Base-by-base conservation (phyloP, 2,888 invertebrate genomes). In the Frankliniella intonsa region DNA sequence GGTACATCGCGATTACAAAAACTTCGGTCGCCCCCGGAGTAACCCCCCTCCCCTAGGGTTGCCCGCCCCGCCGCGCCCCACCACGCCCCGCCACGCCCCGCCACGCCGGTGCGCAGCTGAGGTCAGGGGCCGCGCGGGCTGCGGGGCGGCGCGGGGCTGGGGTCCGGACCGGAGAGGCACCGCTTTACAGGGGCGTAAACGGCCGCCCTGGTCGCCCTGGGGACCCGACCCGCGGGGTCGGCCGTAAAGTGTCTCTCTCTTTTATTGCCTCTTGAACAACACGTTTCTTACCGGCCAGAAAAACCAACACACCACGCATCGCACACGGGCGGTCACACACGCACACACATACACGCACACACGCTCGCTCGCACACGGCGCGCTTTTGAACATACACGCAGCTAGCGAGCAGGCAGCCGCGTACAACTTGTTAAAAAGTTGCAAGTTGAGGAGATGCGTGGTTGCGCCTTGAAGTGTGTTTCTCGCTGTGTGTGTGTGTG, bases 231-330 rank as follows among this genome's bases (percentile, higher is more conserved):
- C 22, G 69, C 11, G n/a, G 62, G 62, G 62, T 69, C 69, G 22
- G 69, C 69, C 69, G 69, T 69, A 69, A 69, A 69, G 69, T 69
- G 69, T 69, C 69, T 69, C 69, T n/a, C 69, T 22, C 22, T n/a
- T 69, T 69, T 69, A 69, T 22, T 69, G 69, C 69, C 69, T n/a
- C 69, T 11, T 69, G 69, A 69, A 69, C 69, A 69, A 22, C 69
- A 69, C 69, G 69, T 69, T 69, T 22, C 11, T 38, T 38, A 22
- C 62, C 62, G 62, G 62, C 62, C 17, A 62, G 62, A 62, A 69
- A 69, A 69, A 69, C 69, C 69, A 22, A 69, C 69, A 69, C 69
- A 9, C 22, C 55, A 55, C 55, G 17, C 14, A 55, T 14, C 51
- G 55, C 12, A 55, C 55, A 14, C 17, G 17, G 14, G 17, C 55